Percentiles rank a stretch among this genome's conserved stretches.
Conservation (phyloP, 2,113 vertebrate genomes). For the Dryoscopus gambensis region DNA sequence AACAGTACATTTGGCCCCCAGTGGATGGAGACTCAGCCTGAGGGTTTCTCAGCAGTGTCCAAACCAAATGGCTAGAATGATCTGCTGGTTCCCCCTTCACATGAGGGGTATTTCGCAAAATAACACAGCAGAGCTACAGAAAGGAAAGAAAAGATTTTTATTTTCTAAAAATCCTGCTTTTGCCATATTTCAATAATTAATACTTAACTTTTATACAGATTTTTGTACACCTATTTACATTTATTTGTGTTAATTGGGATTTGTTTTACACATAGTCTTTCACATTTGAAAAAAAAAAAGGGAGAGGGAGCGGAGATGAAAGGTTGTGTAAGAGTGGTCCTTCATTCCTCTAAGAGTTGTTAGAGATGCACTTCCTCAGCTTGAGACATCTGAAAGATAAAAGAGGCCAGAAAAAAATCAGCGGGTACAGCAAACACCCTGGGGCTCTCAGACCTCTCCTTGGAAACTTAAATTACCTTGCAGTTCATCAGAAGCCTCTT, state of each 20-base stretch:
- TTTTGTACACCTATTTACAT: constrained; percentile 68
- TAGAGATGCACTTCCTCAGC: neutral
- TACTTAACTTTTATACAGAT: constrained; percentile 28
- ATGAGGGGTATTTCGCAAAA: neutral
- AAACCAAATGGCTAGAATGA: neutral
- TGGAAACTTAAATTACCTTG: constrained; percentile 23
- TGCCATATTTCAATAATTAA: constrained; percentile 6
- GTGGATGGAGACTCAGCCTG: neutral
- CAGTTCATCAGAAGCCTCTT: neutral
- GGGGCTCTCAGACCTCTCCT: neutral
- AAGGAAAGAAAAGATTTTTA: constrained; percentile 16
- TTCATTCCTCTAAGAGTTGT: constrained; percentile 20
- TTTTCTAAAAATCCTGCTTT: constrained; percentile 45
- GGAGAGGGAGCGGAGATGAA: neutral
- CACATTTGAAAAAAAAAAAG: neutral
- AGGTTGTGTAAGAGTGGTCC: neutral
- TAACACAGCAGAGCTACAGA: constrained; percentile 32
- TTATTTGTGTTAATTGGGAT: neutral
- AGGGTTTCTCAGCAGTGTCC: neutral
- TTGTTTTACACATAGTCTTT: neutral
- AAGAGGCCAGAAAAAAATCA: neutral
- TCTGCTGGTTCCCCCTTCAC: neutral
- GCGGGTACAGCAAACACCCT: neutral
- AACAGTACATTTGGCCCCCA: neutral
- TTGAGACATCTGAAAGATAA: constrained; percentile 5